phyloP scores from a whole-genome alignment of 64 coral and sea anemone species.

The Astreopora myriophthalma region DNA sequence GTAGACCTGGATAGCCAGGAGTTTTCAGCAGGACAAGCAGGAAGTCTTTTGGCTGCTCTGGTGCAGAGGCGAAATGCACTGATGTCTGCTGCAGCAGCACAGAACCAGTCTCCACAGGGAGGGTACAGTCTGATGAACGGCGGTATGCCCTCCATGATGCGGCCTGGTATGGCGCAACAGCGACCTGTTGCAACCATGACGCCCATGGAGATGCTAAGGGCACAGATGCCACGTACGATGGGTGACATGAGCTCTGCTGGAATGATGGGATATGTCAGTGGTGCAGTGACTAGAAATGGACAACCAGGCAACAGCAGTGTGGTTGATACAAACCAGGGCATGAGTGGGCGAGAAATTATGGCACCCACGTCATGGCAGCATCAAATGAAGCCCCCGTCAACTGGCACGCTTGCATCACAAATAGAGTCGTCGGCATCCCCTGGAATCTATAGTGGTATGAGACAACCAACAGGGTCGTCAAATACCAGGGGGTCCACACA shows the following conservation, averaged over 20 bases:
- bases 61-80: conserved; percentile 82
- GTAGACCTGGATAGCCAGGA: conserved; percentile 41
- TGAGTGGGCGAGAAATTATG: conserved; percentile 32
- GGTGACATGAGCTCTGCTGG: conserved; percentile 40
- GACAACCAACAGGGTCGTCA: neutral
- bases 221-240: conserved; percentile 45
- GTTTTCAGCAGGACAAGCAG: conserved; percentile 78
- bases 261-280: conserved; percentile 36
- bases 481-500: neutral
- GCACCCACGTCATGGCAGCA: conserved; percentile 42
- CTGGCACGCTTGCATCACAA: conserved; percentile 6
- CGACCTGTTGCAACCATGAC: conserved; percentile 51
- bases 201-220: conserved; percentile 42
- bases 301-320: conserved; percentile 1
- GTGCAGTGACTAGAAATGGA: conserved; percentile 33
- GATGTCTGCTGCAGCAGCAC: conserved; percentile 62
- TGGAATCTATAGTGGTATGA: conserved; percentile 65
- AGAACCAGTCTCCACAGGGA: conserved; percentile 18
- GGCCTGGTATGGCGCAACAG: conserved; percentile 56
- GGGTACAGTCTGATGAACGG: conserved; percentile 83
- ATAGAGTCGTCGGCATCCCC: conserved; percentile 32
- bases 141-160: conserved; percentile 74
- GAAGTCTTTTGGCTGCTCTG: conserved; percentile 81
- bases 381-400: conserved; percentile 34
- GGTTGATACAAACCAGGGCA: conserved; percentile 61